A percentile compares a stretch with the other conserved stretches of the same genome.
Evolutionary conservation across 2,797 vertebrate species (phyloP).

Genomic region (Vespertilio murinus): DNA sequence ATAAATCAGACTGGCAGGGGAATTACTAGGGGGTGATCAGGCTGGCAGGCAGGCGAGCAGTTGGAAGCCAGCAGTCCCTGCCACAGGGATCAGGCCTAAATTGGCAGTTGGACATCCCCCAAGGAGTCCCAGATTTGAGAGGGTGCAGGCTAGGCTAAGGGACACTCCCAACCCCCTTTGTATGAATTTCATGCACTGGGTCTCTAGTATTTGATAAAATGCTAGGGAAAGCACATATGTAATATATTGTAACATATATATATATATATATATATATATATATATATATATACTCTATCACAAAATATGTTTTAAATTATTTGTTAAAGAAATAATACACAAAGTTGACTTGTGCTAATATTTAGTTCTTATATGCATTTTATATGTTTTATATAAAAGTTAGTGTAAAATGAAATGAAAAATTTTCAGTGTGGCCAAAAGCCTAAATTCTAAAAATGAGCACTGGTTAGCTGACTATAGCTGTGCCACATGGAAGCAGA

Average conservation of each 20-base stretch:
- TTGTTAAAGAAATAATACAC: not conserved
- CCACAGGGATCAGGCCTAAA: too few relatives aligned
- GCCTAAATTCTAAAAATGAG: not conserved
- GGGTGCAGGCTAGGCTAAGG: too few relatives aligned
- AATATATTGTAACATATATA: not conserved
- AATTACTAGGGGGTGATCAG: too few relatives aligned
- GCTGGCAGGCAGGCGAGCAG: too few relatives aligned
- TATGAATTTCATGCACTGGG: too few relatives aligned
- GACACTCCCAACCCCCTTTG: too few relatives aligned
- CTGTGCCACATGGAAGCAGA: not conserved
- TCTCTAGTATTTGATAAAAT: conserved; percentile 10
- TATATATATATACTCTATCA: not conserved
- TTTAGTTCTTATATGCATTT: conserved; percentile 27
- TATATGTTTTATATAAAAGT: not conserved
- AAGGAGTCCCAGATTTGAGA: too few relatives aligned
- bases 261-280: not conserved
- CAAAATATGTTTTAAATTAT: conserved; percentile 3
- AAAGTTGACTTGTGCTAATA: not conserved
- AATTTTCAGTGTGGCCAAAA: not conserved
- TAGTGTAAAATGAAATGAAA: conserved; percentile 27
- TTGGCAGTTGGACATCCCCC: too few relatives aligned
- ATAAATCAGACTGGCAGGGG: too few relatives aligned
- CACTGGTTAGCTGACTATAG: not conserved
- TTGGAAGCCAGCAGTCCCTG: too few relatives aligned
- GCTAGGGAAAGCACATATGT: not conserved